Percentiles rank a stretch among this genome's conserved stretches.
phyloP scores from a whole-genome alignment of 2,888 invertebrate species.

The Leptopilina myrica region DNA sequence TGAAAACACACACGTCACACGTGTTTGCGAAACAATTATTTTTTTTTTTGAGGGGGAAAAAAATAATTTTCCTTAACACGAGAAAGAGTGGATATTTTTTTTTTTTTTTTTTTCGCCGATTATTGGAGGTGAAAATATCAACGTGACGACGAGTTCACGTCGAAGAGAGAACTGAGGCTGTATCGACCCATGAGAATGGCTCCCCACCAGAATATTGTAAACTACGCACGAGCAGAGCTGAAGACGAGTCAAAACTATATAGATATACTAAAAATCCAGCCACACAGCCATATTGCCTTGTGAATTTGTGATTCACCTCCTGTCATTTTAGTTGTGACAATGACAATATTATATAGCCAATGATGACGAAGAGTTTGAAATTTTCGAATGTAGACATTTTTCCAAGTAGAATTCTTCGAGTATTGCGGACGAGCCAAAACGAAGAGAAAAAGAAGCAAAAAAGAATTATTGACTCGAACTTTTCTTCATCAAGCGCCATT shows the following conservation, averaged over 20 bases:
- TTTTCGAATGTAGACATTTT: too few relatives aligned
- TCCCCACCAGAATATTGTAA: conserved; percentile 24
- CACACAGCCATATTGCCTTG: conserved; percentile 10
- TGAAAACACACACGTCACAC: too few relatives aligned
- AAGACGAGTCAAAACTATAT: conserved; percentile 15
- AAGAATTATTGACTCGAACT: too few relatives aligned
- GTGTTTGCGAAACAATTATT: too few relatives aligned
- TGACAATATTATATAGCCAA: too few relatives aligned
- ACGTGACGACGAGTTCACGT: conserved; percentile 77
- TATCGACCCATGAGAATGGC: conserved; percentile 72
- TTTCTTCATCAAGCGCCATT: not conserved
- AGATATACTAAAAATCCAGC: not conserved
- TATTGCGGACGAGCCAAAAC: too few relatives aligned
- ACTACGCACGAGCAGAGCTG: conserved; percentile 27
- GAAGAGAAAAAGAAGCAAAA: too few relatives aligned
- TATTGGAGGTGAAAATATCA: conserved; percentile 34
- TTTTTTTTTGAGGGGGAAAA: too few relatives aligned
- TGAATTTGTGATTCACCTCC: conserved; percentile 1
- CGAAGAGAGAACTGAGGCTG: conserved; percentile 80
- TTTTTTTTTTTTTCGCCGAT: not conserved
- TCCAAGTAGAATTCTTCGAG: too few relatives aligned
- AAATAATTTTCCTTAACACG: not conserved
- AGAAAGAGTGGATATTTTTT: not conserved
- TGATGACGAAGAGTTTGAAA: not conserved
- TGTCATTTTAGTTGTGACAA: not conserved